Evolutionary conservation across 2,797 vertebrate species (phyloP).

Genomic region (Loris lydekkerianus): DNA sequence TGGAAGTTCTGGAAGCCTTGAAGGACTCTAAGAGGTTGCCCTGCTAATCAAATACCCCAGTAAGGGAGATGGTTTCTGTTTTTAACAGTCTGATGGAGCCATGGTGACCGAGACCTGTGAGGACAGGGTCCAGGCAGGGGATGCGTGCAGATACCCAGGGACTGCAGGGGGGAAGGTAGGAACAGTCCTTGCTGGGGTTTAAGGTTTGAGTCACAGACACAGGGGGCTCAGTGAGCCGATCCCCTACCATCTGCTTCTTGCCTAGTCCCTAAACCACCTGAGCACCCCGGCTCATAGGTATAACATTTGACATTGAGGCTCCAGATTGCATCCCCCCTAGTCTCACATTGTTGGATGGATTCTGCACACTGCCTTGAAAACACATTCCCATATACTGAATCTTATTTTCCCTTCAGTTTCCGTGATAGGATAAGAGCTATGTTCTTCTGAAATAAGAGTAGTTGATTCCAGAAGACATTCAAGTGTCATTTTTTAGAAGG

Average conservation of each 20-base stretch:
- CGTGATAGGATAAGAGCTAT: background rate
- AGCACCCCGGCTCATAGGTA: background rate
- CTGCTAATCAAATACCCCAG: background rate
- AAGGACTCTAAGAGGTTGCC: background rate
- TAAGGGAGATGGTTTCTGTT: background rate
- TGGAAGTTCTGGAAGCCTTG: background rate
- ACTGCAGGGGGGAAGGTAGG: background rate
- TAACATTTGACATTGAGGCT: background rate
- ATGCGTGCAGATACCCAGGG: background rate
- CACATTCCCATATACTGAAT: background rate
- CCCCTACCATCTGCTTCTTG: background rate
- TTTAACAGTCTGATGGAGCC: background rate
- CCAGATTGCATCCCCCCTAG: background rate
- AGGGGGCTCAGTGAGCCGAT: background rate
- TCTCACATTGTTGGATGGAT: background rate
- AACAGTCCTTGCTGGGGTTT: no score
- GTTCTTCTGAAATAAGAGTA: background rate
- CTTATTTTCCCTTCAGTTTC: conserved; percentile 26
- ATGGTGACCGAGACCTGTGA: background rate
- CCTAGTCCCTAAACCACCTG: background rate
- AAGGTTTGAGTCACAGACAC: background rate
- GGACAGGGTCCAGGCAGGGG: background rate
- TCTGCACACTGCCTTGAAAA: background rate
- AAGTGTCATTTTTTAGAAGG: conserved; percentile 14
- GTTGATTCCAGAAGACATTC: background rate